Base-by-base conservation (phyloP, 2,888 invertebrate genomes). In the Diarsia brunnea region DNA sequence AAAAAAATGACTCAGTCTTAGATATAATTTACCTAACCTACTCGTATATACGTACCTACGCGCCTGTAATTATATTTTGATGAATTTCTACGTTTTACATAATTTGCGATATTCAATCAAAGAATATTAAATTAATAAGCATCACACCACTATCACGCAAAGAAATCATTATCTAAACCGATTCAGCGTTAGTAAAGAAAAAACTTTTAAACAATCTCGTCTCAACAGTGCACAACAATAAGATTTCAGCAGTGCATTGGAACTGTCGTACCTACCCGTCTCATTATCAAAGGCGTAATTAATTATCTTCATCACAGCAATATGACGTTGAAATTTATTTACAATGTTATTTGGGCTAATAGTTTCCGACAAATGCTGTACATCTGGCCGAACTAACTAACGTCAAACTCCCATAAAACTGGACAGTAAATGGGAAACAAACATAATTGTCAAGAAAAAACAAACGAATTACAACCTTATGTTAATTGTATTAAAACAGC, bases 371-470 rank as follows among this genome's bases (percentile, higher is more conserved):
- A 80, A 81, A 84, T 81, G 73, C 71, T 71, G 73, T 79, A 88
- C 90, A 90, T 89, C 88, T 91, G 89, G 90, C 79, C 75, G 85
- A 84, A 79, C 78, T 84, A 82, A 83, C 81, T 79, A 88, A 82
- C 87, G 89, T 89, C 85, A 88, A 84, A 82, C 76, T 85, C 84
- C 73, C 84, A 90, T 90, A 88, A 91, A 91, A 89, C 84, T 79
- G 85, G 87, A 86, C 87, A 85, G 84, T 91, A 89, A 89, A 89
- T 84, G 77, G 27, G 68, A 70, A 80, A 81, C 76, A 81, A 78
- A 79, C 72, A 79, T 77, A 79, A 84, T 79, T 84, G 73, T 75
- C 47, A 65, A 71, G 31, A 43, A 75, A 73, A 69, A 45, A 4
- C 75, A 73, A 51, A 63, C 60, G 51, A 73, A 77, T 66, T 38